phyloP scores from a whole-genome alignment of 2,113 vertebrate genomes.

The Himantopus leucocephalus region DNA sequence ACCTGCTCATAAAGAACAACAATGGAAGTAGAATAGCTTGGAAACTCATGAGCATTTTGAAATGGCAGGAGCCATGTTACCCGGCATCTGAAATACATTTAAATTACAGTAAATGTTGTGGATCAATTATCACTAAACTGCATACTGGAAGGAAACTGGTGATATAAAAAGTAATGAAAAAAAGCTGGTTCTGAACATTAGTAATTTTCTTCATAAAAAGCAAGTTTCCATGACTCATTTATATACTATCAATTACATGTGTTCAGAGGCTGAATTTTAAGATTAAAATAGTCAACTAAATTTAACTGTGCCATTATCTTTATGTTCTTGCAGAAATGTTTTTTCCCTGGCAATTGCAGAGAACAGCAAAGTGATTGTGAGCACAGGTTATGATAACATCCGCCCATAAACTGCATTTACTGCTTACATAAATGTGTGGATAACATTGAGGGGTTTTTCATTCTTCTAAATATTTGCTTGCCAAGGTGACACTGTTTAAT shows the following conservation, averaged over 20 bases:
- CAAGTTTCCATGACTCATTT: constrained; percentile 51
- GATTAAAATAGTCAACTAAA: constrained; percentile 48
- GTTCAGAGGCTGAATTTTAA: constrained; percentile 31
- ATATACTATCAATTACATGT: constrained; percentile 17
- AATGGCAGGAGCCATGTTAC: not conserved
- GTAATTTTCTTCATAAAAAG: constrained; percentile 50
- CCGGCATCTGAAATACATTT: not conserved
- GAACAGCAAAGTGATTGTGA: not conserved
- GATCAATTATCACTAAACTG: not conserved
- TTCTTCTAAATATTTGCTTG: constrained; percentile 2
- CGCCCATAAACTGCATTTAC: not conserved
- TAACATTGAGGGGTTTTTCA: not conserved
- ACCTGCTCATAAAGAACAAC: not conserved
- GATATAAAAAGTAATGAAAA: constrained; percentile 40
- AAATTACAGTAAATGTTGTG: not conserved
- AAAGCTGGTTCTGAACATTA: constrained; percentile 17
- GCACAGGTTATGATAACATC: not conserved
- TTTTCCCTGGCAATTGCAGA: not conserved
- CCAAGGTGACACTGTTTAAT: not conserved
- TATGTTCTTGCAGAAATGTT: not conserved
- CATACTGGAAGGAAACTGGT: not conserved
- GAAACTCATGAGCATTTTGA: not conserved
- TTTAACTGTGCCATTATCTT: constrained; percentile 29
- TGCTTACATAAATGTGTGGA: not conserved
- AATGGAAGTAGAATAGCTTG: not conserved